Conservation (phyloP, 2,888 invertebrate species). For the Eulithis testata region DNA sequence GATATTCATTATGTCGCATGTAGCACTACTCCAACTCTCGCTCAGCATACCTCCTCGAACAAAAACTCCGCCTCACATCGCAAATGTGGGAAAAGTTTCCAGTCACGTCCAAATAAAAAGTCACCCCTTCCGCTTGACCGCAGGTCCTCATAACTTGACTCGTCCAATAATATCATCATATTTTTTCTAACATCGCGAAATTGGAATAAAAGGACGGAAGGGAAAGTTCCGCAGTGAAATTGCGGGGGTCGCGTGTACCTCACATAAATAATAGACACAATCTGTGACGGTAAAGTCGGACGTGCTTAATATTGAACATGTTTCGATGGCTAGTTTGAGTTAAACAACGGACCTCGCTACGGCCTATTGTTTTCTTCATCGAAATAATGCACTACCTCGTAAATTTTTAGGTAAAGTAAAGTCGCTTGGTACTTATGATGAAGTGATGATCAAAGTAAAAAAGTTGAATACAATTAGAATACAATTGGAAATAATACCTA, state of each 20-base stretch:
- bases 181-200: constrained; percentile 80
- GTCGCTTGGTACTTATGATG: too few relatives aligned
- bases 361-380: background rate
- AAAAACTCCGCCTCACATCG: constrained; percentile 30
- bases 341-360: constrained; percentile 1
- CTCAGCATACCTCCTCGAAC: constrained; percentile 18
- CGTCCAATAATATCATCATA: constrained; percentile 82
- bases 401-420: too few relatives aligned
- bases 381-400: background rate
- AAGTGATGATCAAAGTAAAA: too few relatives aligned
- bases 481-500: too few relatives aligned
- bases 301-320: constrained; percentile 46
- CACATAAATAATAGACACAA: constrained; percentile 81
- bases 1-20: constrained; percentile 8
- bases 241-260: constrained; percentile 70
- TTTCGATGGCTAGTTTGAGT: constrained; percentile 32
- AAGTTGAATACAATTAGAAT: too few relatives aligned
- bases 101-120: constrained; percentile 54
- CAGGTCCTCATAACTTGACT: constrained; percentile 67
- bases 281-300: constrained; percentile 61
- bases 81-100: constrained; percentile 41
- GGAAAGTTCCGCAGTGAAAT: constrained; percentile 75
- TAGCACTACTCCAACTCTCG: constrained; percentile 4
- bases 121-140: constrained; percentile 76
- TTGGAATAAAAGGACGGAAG: constrained; percentile 76